A percentile compares a stretch with the other conserved stretches of the same genome.
These are phyloP conservation scores for Mystacornis crossleyi DNA, from an alignment of 2,113 vertebrate genomes.

Conservation along the genomic window DNA sequence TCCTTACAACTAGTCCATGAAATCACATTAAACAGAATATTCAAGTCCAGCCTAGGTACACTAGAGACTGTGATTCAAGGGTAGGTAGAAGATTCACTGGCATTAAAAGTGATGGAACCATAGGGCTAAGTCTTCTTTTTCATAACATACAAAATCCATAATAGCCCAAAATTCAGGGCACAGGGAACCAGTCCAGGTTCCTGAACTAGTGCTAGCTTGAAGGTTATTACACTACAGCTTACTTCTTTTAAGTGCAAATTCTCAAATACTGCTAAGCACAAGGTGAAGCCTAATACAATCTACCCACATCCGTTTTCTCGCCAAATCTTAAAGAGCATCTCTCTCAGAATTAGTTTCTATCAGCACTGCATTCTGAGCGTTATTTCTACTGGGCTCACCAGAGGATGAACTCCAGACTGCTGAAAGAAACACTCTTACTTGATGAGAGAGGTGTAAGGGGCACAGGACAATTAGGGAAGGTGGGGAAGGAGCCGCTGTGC, in stretches of 20 bases:
- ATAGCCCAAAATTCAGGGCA: background rate
- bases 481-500: fast-evolving
- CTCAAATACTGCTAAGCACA: background rate
- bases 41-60: background rate
- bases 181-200: background rate
- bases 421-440: background rate
- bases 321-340: background rate
- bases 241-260: background rate
- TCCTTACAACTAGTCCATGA: background rate
- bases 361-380: background rate
- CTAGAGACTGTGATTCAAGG: background rate
- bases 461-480: background rate
- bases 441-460: background rate
- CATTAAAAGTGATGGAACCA: background rate
- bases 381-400: background rate
- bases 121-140: background rate
- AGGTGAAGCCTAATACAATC: background rate
- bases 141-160: background rate
- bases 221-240: background rate
- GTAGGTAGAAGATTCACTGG: background rate
- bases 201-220: background rate
- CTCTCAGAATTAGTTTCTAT: background rate
- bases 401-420: background rate
- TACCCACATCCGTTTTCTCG: background rate
- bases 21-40: background rate